phyloP scores from a whole-genome alignment of 1,140 invertebrate species.

The Rhopalosiphum maidis region DNA sequence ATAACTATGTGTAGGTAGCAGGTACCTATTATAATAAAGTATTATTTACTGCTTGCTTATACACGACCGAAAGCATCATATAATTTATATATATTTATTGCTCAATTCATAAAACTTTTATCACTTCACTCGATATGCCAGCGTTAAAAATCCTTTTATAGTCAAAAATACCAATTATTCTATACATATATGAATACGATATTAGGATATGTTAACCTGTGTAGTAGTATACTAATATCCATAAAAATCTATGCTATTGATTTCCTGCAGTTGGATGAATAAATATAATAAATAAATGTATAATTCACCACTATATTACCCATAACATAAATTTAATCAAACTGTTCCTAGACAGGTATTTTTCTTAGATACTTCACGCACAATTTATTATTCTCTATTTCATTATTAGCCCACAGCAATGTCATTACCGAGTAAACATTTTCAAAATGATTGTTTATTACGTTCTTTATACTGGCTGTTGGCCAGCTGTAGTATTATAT shows the following conservation, averaged over 20 bases:
- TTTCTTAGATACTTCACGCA: background rate
- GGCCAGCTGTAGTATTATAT: background rate
- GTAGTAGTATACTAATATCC: background rate
- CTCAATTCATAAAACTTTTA: conserved; percentile 10
- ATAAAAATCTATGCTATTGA: background rate
- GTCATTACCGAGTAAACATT: conserved; percentile 42
- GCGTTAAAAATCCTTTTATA: conserved; percentile 8
- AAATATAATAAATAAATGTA: background rate
- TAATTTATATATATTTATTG: conserved; percentile 1
- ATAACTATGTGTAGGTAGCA: background rate
- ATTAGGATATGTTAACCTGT: background rate
- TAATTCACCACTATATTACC: background rate
- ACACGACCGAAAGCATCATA: background rate
- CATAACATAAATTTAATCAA: background rate
- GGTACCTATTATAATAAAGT: background rate
- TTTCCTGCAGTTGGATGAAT: background rate
- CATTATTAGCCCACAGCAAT: conserved; percentile 22
- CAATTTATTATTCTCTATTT: conserved; percentile 32
- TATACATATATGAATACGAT: background rate
- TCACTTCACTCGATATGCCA: background rate
- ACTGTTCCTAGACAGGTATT: background rate
- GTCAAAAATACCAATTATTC: conserved; percentile 17
- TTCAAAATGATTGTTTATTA: conserved; percentile 34
- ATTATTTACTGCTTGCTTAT: background rate
- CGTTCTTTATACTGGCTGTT: background rate